Percentiles rank a stretch among this genome's conserved stretches.
These are phyloP conservation scores for Dromius quadrimaculatus DNA, from an alignment of 2,888 invertebrate species.

Conservation along the genomic window DNA sequence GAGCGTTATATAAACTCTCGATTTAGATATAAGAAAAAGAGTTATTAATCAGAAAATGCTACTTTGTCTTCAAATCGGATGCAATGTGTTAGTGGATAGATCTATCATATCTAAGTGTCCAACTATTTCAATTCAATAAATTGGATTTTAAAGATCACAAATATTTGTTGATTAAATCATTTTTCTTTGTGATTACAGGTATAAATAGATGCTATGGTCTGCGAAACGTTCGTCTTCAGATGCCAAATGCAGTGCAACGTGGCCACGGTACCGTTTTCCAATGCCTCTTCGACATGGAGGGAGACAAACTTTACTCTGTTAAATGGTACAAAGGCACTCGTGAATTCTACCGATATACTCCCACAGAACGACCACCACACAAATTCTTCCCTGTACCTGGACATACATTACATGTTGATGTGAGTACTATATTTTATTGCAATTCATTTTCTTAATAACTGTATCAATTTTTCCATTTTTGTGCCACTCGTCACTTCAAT, in stretches of 20 bases:
- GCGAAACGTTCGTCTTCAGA: constrained; percentile 74
- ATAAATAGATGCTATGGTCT: constrained; percentile 61
- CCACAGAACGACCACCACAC: constrained; percentile 73
- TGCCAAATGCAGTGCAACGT: constrained; percentile 75
- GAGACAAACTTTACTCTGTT: constrained; percentile 75
- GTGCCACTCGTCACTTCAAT: too few species aligned
- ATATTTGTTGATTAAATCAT: too few species aligned
- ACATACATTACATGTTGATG: constrained; percentile 70
- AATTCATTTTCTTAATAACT: too few species aligned
- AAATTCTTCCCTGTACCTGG: constrained; percentile 75
- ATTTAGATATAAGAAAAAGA: too few species aligned
- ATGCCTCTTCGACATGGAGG: constrained; percentile 76
- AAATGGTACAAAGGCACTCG: constrained; percentile 77
- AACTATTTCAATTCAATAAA: too few species aligned
- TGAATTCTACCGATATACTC: constrained; percentile 74
- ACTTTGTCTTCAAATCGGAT: too few species aligned
- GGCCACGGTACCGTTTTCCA: constrained; percentile 74
- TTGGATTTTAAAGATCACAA: too few species aligned
- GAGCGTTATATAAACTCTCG: too few species aligned
- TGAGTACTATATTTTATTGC: constrained; percentile 60
- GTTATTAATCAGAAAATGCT: too few species aligned
- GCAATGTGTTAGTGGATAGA: too few species aligned
- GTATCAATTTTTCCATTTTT: too few species aligned
- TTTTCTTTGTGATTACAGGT: constrained; percentile 24
- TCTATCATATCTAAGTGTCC: too few species aligned